Evolutionary conservation across 30 jellyfish, hydroid and myxozoan species (phyloP).

Genomic region (Hydra vulgaris): DNA sequence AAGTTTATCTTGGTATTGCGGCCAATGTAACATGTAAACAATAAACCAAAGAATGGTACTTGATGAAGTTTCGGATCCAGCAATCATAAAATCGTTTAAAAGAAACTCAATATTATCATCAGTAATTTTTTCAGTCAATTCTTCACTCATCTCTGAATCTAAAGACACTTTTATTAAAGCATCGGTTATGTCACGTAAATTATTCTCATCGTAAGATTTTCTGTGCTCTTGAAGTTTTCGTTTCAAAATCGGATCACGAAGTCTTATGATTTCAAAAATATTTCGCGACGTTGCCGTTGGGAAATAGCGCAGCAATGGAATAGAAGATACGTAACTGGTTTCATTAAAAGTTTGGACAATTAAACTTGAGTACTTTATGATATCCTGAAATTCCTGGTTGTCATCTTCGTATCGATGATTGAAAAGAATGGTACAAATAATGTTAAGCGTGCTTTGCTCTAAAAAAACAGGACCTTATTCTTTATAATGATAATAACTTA

Average conservation of each 20-base stretch:
- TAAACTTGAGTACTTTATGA: constrained; percentile 27
- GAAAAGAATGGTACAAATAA: constrained; percentile 50
- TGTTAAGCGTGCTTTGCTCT: constrained; percentile 54
- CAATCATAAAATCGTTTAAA: constrained; percentile 47
- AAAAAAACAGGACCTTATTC: too few species aligned
- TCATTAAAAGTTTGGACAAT: constrained; percentile 44
- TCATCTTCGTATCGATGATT: constrained; percentile 53
- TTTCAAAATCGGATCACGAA: constrained; percentile 17
- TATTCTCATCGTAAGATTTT: constrained; percentile 32
- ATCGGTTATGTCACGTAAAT: constrained; percentile 68
- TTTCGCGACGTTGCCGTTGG: constrained; percentile 12
- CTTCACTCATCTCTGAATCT: constrained; percentile 1
- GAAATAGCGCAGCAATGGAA: constrained; percentile 53
- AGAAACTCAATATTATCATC: constrained; percentile 50
- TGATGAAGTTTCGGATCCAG: constrained; percentile 65
- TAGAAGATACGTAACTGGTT: constrained; percentile 16
- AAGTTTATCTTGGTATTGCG: constrained; percentile 44
- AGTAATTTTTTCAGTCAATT: background rate
- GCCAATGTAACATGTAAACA: constrained; percentile 35
- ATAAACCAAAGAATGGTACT: constrained; percentile 51
- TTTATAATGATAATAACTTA: too few species aligned
- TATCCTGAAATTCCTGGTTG: constrained; percentile 54
- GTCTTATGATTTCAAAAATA: background rate
- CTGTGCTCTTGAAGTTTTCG: constrained; percentile 44
- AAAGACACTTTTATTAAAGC: constrained; percentile 33